Conservation (phyloP, 2,797 vertebrate genomes). For the Scyliorhinus canicula region DNA sequence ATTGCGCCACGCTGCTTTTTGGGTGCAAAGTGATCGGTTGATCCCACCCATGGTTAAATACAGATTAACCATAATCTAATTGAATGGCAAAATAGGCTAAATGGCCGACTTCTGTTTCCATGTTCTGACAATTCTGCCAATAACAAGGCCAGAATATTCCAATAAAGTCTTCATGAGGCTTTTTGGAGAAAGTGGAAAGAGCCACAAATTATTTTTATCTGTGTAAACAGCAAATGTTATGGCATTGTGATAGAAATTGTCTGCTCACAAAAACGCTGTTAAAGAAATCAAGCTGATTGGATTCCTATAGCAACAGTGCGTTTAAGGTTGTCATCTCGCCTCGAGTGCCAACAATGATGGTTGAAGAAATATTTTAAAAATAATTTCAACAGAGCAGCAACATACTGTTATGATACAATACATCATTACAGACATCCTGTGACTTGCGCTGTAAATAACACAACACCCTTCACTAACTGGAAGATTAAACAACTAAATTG, state of each 20-base stretch:
- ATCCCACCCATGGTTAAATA: no score
- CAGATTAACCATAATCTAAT: neutral
- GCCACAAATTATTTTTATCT: neutral
- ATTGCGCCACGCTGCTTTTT: no score
- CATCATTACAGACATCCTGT: neutral
- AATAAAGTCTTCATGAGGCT: neutral
- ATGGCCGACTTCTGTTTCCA: neutral
- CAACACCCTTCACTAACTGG: neutral
- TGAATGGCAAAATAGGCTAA: neutral
- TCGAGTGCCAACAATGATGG: neutral
- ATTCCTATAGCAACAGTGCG: neutral
- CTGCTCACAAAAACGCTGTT: neutral
- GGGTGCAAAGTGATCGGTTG: no score
- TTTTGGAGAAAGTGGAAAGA: neutral
- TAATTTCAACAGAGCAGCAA: neutral
- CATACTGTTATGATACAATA: neutral
- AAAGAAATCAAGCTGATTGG: neutral
- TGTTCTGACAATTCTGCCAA: neutral
- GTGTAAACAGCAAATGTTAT: neutral
- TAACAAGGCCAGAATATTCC: neutral
- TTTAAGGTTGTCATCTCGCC: neutral
- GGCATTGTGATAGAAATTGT: neutral
- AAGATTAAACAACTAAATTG: conserved; percentile 11
- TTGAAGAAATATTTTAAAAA: neutral
- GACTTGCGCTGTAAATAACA: neutral